phyloP scores from a whole-genome alignment of 1,140 invertebrate genomes.

The Drosophila quadrilineata region DNA sequence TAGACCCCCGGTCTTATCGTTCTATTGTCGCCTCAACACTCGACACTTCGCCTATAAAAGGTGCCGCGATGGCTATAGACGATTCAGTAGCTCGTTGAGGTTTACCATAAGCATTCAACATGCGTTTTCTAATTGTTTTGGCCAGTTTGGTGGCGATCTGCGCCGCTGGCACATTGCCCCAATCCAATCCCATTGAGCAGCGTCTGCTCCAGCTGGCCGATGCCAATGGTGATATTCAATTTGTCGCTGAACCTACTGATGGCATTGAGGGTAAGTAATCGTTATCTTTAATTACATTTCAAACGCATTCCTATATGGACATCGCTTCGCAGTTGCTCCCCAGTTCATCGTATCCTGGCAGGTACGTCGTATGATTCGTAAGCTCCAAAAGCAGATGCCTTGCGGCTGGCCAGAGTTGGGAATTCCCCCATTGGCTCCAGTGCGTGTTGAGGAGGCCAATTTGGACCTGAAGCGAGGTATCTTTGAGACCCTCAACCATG shows the following conservation, averaged over 20 bases:
- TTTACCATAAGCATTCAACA: slow-evolving; percentile 44
- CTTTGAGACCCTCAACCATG: slow-evolving; percentile 66
- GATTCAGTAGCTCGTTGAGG: slow-evolving; percentile 53
- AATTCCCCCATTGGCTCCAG: slow-evolving; percentile 67
- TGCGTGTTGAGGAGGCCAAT: slow-evolving; percentile 53
- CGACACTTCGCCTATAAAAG: slow-evolving; percentile 50
- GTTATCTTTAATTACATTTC: background rate
- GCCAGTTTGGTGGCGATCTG: slow-evolving; percentile 62
- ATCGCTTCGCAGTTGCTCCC: slow-evolving; percentile 47
- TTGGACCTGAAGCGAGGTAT: slow-evolving; percentile 61
- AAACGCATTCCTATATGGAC: background rate
- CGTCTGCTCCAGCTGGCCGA: slow-evolving; percentile 48
- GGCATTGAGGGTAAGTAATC: slow-evolving; percentile 45
- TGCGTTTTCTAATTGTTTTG: slow-evolving; percentile 74
- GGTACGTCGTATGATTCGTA: slow-evolving; percentile 66
- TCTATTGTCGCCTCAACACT: slow-evolving; percentile 13
- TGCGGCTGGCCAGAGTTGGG: slow-evolving; percentile 68
- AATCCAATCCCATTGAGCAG: slow-evolving; percentile 40
- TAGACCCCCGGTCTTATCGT: slow-evolving; percentile 26
- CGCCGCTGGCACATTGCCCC: slow-evolving; percentile 58
- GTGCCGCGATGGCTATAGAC: slow-evolving; percentile 4
- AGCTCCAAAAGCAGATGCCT: slow-evolving; percentile 69
- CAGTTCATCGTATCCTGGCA: slow-evolving; percentile 72
- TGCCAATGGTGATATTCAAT: slow-evolving; percentile 65
- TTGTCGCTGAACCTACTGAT: slow-evolving; percentile 50